A percentile compares a stretch with the other conserved stretches of the same genome.
Evolutionary conservation across 2,113 vertebrate species (phyloP).

Genomic region (Amblyornis subalaris): DNA sequence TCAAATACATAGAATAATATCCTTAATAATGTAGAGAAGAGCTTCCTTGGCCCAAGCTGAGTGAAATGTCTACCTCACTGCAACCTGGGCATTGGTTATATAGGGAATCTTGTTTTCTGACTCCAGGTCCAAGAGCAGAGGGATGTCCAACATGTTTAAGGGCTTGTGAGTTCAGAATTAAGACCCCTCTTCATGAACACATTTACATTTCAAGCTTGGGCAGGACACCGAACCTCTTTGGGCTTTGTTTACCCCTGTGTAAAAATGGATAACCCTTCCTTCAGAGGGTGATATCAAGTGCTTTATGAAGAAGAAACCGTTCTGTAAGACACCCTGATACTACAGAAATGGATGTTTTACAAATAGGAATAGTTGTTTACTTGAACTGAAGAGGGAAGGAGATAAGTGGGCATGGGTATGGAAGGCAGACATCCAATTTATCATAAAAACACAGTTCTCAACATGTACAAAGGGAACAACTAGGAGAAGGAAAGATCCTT

Average conservation of each 20-base stretch:
- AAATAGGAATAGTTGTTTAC: neutral
- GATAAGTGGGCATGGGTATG: neutral
- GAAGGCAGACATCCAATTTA: neutral
- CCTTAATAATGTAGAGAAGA: neutral
- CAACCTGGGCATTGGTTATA: fast-evolving
- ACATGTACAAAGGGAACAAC: fast-evolving
- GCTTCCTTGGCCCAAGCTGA: neutral
- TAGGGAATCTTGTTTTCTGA: neutral
- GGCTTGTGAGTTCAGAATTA: neutral
- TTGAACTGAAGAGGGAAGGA: neutral
- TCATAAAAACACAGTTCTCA: neutral
- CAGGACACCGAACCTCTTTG: neutral
- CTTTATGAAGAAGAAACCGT: neutral
- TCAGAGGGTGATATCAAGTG: neutral
- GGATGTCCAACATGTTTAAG: neutral
- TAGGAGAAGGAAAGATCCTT: neutral
- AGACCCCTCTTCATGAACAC: neutral
- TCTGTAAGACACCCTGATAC: neutral
- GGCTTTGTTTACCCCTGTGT: neutral
- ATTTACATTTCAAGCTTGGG: neutral
- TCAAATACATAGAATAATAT: neutral
- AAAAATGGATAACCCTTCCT: neutral
- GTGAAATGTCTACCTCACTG: neutral
- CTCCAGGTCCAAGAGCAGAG: neutral
- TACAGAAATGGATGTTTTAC: neutral